Evolutionary conservation across 2,797 vertebrate species (phyloP), one percentile per base, ranked within the genome.

Genomic region (Brachyalestes nurse): DNA sequence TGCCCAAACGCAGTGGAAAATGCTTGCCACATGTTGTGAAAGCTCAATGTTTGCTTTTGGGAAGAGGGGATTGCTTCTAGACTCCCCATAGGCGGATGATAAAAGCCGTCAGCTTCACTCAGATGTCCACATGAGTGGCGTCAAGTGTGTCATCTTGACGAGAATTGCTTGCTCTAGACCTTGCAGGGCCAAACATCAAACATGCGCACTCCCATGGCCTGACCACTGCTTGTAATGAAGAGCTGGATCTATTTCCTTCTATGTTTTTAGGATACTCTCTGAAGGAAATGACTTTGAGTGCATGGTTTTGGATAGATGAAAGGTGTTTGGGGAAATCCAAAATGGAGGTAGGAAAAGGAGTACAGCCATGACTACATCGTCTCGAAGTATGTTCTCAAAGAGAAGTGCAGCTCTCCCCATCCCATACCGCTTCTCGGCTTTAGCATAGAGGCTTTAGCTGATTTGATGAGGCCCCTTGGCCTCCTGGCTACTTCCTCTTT

Each of bases 1-100:
- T n/a, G 49, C 7, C 9, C 67, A 45, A 69, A 62, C 16, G 21
- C 47, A 88, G 87, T 90, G 86, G 91, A 91, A 93, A 93, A 94
- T 93, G 87, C 89, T 85, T 93, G 89, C 91, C 93, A 94, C 90
- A 91, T 94, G 92, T 90, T 84, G 49, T 78, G 70, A 79, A 86
- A 90, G 86, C 88, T 87, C 85, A 64, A 75, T 91, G 91, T 93
- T 92, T 90, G 89, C 87, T 85, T 91, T 90, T 82, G 66, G 78
- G 64, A 72, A 82, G 80, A 88, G 65, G 71, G 81, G 91, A 89
- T 91, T 90, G 90, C 72, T 62, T 16, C 25, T 38, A 47, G 51
- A 71, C 67, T 53, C 38, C 13, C 51, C 28, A 25, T 72, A 76
- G 75, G 66, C 65, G 70, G 40, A 71, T 49, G 79, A 82, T 83